These are phyloP conservation scores for Valencia hispanica DNA, from an alignment of 2,797 vertebrate species.

Conservation along the genomic window DNA sequence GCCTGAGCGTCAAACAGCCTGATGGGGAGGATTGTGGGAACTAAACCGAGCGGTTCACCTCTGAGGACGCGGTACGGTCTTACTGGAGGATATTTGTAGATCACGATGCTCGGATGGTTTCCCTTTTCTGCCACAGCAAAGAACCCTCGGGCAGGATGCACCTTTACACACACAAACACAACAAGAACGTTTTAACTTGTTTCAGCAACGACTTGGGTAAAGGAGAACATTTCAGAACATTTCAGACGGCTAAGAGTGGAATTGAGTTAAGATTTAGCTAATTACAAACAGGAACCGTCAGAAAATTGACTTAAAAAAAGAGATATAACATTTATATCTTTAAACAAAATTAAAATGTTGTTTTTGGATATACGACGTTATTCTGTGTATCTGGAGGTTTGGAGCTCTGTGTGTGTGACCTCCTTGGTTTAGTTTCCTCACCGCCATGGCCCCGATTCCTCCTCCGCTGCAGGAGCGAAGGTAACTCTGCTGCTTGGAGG, in stretches of 20 bases:
- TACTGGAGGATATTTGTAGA: conserved; percentile 90
- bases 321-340: too few relatives aligned
- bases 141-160: conserved; percentile 83
- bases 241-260: neutral
- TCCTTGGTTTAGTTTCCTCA: conserved; percentile 63
- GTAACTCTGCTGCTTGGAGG: conserved; percentile 82
- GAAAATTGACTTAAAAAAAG: too few relatives aligned
- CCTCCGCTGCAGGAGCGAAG: conserved; percentile 85
- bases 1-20: neutral
- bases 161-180: conserved; percentile 70
- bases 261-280: too few relatives aligned
- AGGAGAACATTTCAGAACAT: neutral
- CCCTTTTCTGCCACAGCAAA: conserved; percentile 93
- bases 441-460: conserved; percentile 89
- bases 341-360: too few relatives aligned
- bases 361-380: too few relatives aligned
- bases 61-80: conserved; percentile 85
- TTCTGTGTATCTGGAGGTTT: too few relatives aligned
- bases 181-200: neutral
- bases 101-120: conserved; percentile 83
- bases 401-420: neutral
- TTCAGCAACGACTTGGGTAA: neutral
- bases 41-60: conserved; percentile 73
- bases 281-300: too few relatives aligned
- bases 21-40: neutral